These are phyloP conservation scores for Corythaixoides concolor DNA, from an alignment of 2,113 vertebrate genomes.

Conservation along the genomic window DNA sequence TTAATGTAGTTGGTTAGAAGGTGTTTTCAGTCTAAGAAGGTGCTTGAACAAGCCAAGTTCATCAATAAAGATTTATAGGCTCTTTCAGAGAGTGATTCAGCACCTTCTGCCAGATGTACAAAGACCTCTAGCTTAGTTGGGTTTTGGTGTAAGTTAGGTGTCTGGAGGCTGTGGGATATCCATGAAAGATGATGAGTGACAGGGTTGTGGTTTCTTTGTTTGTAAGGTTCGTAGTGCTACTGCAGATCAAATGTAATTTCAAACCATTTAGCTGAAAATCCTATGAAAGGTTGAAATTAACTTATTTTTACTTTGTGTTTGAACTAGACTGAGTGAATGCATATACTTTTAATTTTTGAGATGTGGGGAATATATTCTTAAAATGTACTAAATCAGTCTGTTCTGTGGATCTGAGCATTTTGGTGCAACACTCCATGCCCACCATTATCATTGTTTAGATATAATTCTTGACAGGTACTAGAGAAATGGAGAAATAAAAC, in stretches of 20 bases:
- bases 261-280: neutral
- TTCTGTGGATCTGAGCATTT: neutral
- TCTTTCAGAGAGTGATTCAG: neutral
- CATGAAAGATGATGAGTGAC: neutral
- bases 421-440: neutral
- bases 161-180: neutral
- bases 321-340: neutral
- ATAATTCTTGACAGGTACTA: neutral
- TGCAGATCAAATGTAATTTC: neutral
- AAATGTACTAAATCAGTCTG: neutral
- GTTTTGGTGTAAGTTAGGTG: neutral
- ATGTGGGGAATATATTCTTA: neutral
- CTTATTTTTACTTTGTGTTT: neutral
- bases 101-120: neutral
- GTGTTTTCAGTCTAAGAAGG: neutral
- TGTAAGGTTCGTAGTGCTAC: neutral
- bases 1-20: neutral
- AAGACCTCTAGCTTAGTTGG: neutral
- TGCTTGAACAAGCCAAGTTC: neutral
- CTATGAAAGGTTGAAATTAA: neutral
- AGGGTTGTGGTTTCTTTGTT: neutral
- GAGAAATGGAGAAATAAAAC: neutral
- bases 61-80: neutral
- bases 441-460: neutral
- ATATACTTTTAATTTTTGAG: neutral